Percentiles rank a stretch among this genome's conserved stretches.
phyloP scores from a whole-genome alignment of 2,113 vertebrate species.

The Anguilla rostrata region DNA sequence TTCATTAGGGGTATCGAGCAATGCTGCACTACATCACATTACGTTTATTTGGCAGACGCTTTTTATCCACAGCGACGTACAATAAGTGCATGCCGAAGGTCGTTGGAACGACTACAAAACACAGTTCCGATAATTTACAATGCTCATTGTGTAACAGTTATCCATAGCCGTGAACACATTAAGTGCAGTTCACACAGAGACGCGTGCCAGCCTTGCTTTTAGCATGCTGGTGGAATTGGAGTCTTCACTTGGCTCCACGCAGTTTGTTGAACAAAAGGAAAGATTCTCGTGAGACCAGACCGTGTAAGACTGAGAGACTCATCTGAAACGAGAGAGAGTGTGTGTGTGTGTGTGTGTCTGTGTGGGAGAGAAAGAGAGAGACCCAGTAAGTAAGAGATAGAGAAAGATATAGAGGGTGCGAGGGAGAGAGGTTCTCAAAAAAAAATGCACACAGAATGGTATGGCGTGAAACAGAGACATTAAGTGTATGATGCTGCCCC shows the following conservation, averaged over 20 bases:
- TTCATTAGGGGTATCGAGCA: conserved; percentile 1
- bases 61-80: no score
- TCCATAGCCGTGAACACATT: no score
- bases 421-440: no score
- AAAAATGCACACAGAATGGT: no score
- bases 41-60: no score
- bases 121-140: no score
- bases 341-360: neutral
- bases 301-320: neutral
- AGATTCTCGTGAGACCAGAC: neutral
- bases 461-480: neutral
- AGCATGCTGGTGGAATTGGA: neutral
- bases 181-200: no score
- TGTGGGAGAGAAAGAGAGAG: neutral
- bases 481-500: neutral
- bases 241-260: neutral
- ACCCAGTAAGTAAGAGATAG: neutral
- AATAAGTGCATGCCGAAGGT: no score
- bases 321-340: conserved; percentile 5
- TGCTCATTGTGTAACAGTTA: no score
- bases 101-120: no score
- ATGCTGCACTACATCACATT: neutral
- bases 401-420: no score
- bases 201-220: neutral
- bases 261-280: neutral